Evolutionary conservation across 2,797 vertebrate species (phyloP), one percentile per base, ranked within the genome.

Genomic region (Hydrocynus forskahlii): DNA sequence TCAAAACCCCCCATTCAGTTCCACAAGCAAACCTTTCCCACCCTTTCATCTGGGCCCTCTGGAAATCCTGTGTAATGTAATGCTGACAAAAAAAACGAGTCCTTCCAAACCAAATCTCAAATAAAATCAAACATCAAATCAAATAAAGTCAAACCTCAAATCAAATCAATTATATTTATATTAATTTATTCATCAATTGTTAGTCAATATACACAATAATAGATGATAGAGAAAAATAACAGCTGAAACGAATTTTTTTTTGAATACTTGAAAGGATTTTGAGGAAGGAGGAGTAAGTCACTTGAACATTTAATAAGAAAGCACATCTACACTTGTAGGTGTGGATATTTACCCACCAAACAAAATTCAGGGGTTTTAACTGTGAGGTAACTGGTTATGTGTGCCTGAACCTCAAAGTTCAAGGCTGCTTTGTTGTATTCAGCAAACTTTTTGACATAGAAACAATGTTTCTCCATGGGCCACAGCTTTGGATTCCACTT

Each of bases 321-420:
- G 91, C n/a, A n/a, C n/a, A n/a, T n/a, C n/a, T n/a, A n/a, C n/a
- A n/a, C n/a, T n/a, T n/a, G n/a, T n/a, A n/a, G n/a, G n/a, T n/a
- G n/a, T n/a, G n/a, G n/a, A n/a, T n/a, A n/a, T n/a, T n/a, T n/a
- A n/a, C 90, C 89, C 86, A 69, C 85, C 84, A 87, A 87, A 78
- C 84, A 87, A 87, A 80, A 83, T 68, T 75, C 69, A 40, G 21
- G 76, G 19, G 54, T 80, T 85, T 77, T 80, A 72, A 79, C 70
- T 75, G 45, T 57, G 52, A 57, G 75, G 59, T 75, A 62, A 81
- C 83, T 83, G 80, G 81, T 85, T 78, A 80, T 43, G 57, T 35
- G 23, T 77, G 48, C 52, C 70, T 25, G 1, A 4, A 17, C 70
- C 67, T 60, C 78, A 78, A 78, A 66, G 60, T 45, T 73, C 70